Evolutionary conservation across 2,888 invertebrate genomes (phyloP).

Genomic region (Epirrita christyi): DNA sequence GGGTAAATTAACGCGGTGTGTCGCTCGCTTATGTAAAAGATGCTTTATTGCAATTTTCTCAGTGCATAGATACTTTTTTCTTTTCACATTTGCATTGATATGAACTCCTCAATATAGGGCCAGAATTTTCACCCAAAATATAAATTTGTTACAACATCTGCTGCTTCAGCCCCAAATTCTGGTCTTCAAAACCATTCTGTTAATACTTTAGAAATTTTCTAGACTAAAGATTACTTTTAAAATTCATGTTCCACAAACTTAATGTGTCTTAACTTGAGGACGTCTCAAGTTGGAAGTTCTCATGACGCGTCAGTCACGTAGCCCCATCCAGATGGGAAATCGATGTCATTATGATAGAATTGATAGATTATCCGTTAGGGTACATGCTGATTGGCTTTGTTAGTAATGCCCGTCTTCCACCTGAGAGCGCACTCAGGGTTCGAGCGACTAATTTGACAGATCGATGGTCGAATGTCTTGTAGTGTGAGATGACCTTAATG

Average conservation of each 20-base stretch:
- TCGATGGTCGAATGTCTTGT: constrained; percentile 65
- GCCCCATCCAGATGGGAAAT: constrained; percentile 72
- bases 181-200: neutral
- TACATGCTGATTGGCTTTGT: constrained; percentile 81
- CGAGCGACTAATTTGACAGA: constrained; percentile 79
- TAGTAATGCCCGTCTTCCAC: constrained; percentile 72
- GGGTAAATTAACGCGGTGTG: constrained; percentile 66
- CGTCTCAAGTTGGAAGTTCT: constrained; percentile 54
- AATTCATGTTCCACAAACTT: too few species aligned
- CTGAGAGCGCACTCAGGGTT: constrained; percentile 65
- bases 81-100: neutral
- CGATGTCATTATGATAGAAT: constrained; percentile 83
- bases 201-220: too few species aligned
- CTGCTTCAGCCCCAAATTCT: neutral
- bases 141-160: too few species aligned
- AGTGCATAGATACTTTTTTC: constrained; percentile 3
- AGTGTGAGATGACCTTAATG: constrained; percentile 69
- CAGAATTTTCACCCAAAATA: too few species aligned
- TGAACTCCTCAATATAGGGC: too few species aligned
- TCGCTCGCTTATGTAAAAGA: constrained; percentile 27
- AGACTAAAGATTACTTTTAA: neutral
- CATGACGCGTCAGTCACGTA: constrained; percentile 62
- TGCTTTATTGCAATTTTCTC: constrained; percentile 13
- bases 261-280: constrained; percentile 24
- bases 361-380: constrained; percentile 80